Percentiles rank a stretch among this genome's conserved stretches.
Evolutionary conservation across 2,797 vertebrate species (phyloP).

Genomic region (Picus viridis): DNA sequence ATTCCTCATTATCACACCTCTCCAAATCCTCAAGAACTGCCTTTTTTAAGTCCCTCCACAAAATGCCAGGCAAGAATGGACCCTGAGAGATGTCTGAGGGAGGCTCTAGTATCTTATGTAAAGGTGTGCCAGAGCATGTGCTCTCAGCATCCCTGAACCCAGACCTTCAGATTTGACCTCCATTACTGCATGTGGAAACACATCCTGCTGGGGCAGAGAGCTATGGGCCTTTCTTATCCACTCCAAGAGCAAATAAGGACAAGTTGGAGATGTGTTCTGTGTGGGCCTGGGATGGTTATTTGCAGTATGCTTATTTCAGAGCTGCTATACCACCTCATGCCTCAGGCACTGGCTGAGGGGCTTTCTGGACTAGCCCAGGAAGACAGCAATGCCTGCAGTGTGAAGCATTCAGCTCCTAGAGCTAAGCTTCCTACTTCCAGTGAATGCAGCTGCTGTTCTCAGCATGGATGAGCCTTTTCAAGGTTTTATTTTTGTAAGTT

Average conservation of each 20-base stretch:
- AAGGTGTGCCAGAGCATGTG: not conserved
- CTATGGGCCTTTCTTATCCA: not conserved
- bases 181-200: fast-evolving
- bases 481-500: slow-evolving; percentile 65
- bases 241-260: not conserved
- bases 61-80: not conserved
- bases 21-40: not conserved
- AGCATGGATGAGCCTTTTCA: slow-evolving; percentile 65
- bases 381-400: slow-evolving; percentile 36
- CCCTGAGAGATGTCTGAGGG: not conserved
- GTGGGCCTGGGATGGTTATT: not conserved
- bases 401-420: not conserved
- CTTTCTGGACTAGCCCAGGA: not conserved
- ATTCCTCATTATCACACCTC: not conserved
- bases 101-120: not conserved
- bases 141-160: not conserved
- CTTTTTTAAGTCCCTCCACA: fast-evolving
- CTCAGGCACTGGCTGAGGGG: not conserved
- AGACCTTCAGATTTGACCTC: not conserved
- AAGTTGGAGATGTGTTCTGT: not conserved
- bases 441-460: slow-evolving; percentile 68
- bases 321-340: not conserved
- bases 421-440: not conserved
- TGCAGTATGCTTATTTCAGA: not conserved
- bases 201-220: not conserved